These are phyloP conservation scores for Chamaea fasciata DNA, from an alignment of 2,113 vertebrate genomes.

Conservation along the genomic window DNA sequence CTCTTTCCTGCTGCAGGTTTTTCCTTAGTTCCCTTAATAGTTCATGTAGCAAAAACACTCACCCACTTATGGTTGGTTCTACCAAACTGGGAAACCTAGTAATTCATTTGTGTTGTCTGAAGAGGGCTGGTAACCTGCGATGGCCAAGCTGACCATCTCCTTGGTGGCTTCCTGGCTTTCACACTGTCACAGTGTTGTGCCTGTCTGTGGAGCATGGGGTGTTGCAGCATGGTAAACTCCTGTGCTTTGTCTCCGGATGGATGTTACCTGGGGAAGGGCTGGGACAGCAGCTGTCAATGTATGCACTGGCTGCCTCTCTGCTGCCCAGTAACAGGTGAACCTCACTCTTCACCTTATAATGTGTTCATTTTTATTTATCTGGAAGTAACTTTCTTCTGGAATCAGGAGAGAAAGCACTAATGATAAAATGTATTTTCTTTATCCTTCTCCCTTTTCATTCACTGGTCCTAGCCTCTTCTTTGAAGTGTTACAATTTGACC, in stretches of 20 bases:
- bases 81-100: background rate
- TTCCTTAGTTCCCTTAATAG: background rate
- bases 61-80: fast-evolving
- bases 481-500: background rate
- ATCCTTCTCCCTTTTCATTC: background rate
- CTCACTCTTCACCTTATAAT: background rate
- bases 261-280: background rate
- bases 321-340: background rate
- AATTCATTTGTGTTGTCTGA: background rate
- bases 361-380: background rate
- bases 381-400: background rate
- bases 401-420: background rate
- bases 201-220: background rate
- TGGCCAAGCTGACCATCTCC: background rate
- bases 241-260: background rate
- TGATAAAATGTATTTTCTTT: background rate
- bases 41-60: background rate
- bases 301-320: background rate
- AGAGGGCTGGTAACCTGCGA: background rate
- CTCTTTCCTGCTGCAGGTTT: background rate
- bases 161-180: background rate
- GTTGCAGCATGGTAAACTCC: background rate
- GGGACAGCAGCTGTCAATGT: background rate
- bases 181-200: fast-evolving
- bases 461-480: background rate